Evolutionary conservation across 2,888 invertebrate genomes (phyloP).

Genomic region (Hypsopygia costalis): DNA sequence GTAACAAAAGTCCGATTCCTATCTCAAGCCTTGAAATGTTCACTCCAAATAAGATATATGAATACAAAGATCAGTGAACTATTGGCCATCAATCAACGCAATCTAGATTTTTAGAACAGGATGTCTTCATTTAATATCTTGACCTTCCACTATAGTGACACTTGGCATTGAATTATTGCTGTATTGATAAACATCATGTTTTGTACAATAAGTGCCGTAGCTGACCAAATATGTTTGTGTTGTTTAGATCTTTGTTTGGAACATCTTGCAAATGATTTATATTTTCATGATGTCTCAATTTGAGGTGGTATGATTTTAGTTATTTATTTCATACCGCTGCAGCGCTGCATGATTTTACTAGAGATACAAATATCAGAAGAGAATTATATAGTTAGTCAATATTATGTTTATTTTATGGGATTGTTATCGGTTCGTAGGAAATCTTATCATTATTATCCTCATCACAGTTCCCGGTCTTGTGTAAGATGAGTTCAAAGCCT

Average conservation of each 20-base stretch:
- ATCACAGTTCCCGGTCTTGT: too few species aligned
- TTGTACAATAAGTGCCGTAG: constrained; percentile 5
- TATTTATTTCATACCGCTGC: too few species aligned
- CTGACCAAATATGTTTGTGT: constrained; percentile 1
- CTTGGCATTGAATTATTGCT: constrained; percentile 6
- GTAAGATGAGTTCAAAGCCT: too few species aligned
- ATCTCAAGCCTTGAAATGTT: constrained; percentile 1
- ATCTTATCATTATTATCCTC: too few species aligned
- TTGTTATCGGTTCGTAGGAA: too few species aligned
- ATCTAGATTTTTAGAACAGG: constrained; percentile 6
- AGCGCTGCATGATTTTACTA: too few species aligned
- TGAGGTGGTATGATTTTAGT: too few species aligned
- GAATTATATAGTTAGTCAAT: too few species aligned
- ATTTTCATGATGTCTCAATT: too few species aligned
- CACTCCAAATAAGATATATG: background rate
- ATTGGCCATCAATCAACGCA: constrained; percentile 7
- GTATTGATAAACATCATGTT: constrained; percentile 1
- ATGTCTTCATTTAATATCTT: constrained; percentile 6
- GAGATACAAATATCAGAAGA: too few species aligned
- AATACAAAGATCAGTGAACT: constrained; percentile 2
- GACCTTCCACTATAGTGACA: constrained; percentile 4
- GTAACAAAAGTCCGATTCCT: background rate
- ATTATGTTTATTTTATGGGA: too few species aligned
- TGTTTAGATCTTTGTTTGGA: constrained; percentile 1
- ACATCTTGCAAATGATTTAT: too few species aligned